Percentiles rank a stretch among this genome's conserved stretches.
phyloP scores from a whole-genome alignment of 2,888 invertebrate species.

The Asteroscopus sphinx region DNA sequence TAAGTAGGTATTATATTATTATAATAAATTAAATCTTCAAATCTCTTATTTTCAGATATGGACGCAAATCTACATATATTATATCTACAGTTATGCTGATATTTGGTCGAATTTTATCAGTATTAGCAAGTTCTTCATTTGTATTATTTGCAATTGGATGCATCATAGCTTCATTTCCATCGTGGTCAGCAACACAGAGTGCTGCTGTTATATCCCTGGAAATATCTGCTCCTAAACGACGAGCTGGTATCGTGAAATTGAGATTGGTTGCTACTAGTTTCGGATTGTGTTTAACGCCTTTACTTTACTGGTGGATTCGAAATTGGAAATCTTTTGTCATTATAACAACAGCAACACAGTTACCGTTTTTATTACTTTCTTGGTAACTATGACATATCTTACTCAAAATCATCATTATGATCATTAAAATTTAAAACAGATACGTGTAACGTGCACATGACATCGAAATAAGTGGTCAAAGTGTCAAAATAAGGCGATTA shows the following conservation, averaged over 20 bases:
- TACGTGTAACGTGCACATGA: too few species aligned
- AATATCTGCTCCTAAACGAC: conserved; percentile 70
- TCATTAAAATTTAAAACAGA: too few species aligned
- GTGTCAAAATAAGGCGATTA: not conserved
- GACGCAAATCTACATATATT: conserved; percentile 73
- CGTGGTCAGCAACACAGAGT: conserved; percentile 73
- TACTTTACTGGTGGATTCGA: conserved; percentile 75
- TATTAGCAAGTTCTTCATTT: conserved; percentile 68
- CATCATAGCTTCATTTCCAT: conserved; percentile 69
- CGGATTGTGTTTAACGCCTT: conserved; percentile 70
- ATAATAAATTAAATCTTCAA: not conserved
- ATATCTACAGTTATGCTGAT: conserved; percentile 68
- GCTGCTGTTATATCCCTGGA: conserved; percentile 73
- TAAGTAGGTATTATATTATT: too few species aligned
- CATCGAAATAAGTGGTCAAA: not conserved
- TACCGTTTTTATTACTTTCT: conserved; percentile 71
- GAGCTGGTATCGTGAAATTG: conserved; percentile 67
- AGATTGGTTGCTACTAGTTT: conserved; percentile 66
- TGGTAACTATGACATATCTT: conserved; percentile 61
- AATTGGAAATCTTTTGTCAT: conserved; percentile 75
- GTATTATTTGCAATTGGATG: conserved; percentile 69
- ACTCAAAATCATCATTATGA: too few species aligned
- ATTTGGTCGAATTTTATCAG: conserved; percentile 68
- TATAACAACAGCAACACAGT: conserved; percentile 65
- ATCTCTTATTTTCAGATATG: conserved; percentile 70